Percentiles rank a stretch among this genome's conserved stretches.
These are phyloP conservation scores for Metopolophium dirhodum DNA, from an alignment of 1,140 invertebrate species.

Conservation along the genomic window DNA sequence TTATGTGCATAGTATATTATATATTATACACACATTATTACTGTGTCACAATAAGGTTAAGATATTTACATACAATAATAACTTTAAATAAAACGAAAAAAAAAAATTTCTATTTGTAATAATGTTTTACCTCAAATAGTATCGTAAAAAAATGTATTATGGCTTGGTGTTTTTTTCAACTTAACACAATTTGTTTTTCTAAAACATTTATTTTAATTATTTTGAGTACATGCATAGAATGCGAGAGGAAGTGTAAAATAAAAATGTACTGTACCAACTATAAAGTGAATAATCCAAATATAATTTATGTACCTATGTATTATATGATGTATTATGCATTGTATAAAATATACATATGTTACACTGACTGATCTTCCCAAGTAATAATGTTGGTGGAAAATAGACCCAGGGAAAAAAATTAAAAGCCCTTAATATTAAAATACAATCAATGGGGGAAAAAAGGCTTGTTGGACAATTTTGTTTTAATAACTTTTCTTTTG, in stretches of 20 bases:
- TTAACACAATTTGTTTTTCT: neutral
- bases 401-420: conserved; percentile 6
- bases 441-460: neutral
- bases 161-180: neutral
- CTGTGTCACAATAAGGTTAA: too few relatives aligned
- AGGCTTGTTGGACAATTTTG: conserved; percentile 31
- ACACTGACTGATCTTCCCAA: neutral
- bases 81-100: too few relatives aligned
- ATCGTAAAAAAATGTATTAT: too few relatives aligned
- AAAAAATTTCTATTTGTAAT: neutral
- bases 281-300: neutral
- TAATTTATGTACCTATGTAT: neutral
- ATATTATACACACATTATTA: neutral
- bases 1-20: neutral
- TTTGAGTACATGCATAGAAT: too few relatives aligned
- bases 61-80: too few relatives aligned
- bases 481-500: conserved; percentile 44
- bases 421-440: conserved; percentile 29
- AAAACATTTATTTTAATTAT: neutral
- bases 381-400: neutral
- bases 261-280: neutral
- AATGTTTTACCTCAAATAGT: neutral
- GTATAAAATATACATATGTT: neutral
- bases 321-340: neutral
- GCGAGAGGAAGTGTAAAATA: neutral